phyloP scores from a whole-genome alignment of 2,797 vertebrate species.

The Naso thynnoides region DNA sequence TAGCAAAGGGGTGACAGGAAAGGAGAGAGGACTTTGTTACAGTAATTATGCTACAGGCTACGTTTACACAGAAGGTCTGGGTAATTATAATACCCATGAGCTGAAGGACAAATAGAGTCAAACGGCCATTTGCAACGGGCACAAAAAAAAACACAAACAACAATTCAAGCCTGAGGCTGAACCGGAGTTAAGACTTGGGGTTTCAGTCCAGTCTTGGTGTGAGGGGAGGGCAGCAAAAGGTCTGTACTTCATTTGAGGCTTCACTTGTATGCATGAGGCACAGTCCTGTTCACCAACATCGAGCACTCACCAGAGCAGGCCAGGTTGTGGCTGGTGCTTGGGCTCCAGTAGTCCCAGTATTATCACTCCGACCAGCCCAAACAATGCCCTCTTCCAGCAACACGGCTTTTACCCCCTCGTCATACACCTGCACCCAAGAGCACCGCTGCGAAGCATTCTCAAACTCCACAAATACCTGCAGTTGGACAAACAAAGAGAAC shows the following conservation, averaged over 20 bases:
- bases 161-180: no score
- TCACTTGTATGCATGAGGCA: not conserved
- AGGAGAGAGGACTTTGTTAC: not conserved
- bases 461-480: slow-evolving; percentile 97
- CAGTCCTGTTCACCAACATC: not conserved
- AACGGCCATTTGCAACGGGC: not conserved
- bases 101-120: not conserved
- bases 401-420: slow-evolving; percentile 93
- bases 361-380: slow-evolving; percentile 90
- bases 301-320: slow-evolving; percentile 93
- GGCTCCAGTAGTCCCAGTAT: slow-evolving; percentile 80
- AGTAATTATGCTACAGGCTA: no score
- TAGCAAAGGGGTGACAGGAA: not conserved
- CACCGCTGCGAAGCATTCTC: slow-evolving; percentile 92
- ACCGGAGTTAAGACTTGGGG: not conserved
- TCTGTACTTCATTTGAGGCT: not conserved
- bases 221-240: not conserved
- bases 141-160: not conserved
- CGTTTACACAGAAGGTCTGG: no score
- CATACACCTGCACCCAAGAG: slow-evolving; percentile 97
- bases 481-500: slow-evolving; percentile 2
- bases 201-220: not conserved
- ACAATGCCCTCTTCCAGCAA: slow-evolving; percentile 94
- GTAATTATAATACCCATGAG: not conserved
- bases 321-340: slow-evolving; percentile 83